Conservation (phyloP, 2,113 vertebrate species). For the Aplodontia rufa region DNA sequence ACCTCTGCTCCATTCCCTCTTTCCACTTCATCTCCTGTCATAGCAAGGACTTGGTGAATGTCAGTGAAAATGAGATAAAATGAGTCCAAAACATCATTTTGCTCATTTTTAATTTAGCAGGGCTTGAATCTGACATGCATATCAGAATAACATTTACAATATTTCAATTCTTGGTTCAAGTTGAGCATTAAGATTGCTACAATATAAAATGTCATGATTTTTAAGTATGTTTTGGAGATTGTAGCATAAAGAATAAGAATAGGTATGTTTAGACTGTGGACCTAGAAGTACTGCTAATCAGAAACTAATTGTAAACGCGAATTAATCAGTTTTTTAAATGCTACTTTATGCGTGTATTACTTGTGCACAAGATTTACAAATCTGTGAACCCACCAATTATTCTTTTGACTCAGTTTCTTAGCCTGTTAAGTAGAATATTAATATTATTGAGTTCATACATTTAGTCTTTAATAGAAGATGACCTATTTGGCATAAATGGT, state of each 20-base stretch:
- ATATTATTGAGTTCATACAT: background rate
- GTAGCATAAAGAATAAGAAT: background rate
- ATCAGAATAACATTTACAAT: background rate
- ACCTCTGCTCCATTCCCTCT: background rate
- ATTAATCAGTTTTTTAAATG: background rate
- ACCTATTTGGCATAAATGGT: background rate
- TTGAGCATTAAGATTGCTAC: background rate
- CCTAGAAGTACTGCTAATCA: background rate
- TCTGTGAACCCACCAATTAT: background rate
- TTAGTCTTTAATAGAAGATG: background rate
- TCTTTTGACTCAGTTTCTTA: background rate
- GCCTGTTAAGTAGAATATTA: background rate
- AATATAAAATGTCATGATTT: background rate
- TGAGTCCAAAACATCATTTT: background rate
- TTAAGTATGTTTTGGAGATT: background rate
- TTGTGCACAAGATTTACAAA: background rate
- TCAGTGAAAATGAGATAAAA: background rate
- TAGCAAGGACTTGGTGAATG: background rate
- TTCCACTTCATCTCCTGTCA: background rate
- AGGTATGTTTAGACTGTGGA: background rate
- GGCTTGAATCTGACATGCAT: background rate
- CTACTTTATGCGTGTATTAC: background rate
- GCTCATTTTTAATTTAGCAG: slow-evolving; percentile 18
- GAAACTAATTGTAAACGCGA: background rate
- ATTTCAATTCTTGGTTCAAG: background rate